These are phyloP conservation scores for Nezara viridula DNA, from an alignment of 2,888 invertebrate species.

Conservation along the genomic window DNA sequence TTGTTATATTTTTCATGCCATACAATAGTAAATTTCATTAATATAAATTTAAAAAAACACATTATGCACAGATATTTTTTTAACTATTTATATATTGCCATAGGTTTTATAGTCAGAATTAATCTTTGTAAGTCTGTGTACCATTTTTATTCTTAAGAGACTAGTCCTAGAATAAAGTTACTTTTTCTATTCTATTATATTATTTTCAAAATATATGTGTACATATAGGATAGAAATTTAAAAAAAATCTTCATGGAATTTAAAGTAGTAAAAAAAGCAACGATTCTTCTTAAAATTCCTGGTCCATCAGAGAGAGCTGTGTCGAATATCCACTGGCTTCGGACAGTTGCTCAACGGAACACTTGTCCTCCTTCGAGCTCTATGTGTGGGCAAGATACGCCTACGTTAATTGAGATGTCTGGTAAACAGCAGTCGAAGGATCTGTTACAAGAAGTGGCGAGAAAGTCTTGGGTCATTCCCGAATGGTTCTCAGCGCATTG, in stretches of 20 bases:
- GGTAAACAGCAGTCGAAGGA: slow-evolving; percentile 18
- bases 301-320: neutral
- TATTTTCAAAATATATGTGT: no score
- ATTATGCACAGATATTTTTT: no score
- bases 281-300: neutral
- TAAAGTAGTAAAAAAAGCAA: neutral
- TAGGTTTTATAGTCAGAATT: no score
- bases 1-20: no score
- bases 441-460: slow-evolving; percentile 43
- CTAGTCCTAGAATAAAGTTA: no score
- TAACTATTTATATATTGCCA: no score
- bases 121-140: no score
- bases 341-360: slow-evolving; percentile 13
- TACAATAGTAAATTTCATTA: no score
- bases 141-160: no score
- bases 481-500: neutral
- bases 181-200: no score
- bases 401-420: slow-evolving; percentile 56
- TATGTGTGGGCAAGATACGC: slow-evolving; percentile 30
- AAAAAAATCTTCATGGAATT: neutral
- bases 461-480: slow-evolving; percentile 25
- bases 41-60: no score
- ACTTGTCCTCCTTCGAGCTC: slow-evolving; percentile 16
- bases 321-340: neutral
- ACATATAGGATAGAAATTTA: no score